phyloP scores from a whole-genome alignment of 2,888 invertebrate genomes.

The Eledona agricola region DNA sequence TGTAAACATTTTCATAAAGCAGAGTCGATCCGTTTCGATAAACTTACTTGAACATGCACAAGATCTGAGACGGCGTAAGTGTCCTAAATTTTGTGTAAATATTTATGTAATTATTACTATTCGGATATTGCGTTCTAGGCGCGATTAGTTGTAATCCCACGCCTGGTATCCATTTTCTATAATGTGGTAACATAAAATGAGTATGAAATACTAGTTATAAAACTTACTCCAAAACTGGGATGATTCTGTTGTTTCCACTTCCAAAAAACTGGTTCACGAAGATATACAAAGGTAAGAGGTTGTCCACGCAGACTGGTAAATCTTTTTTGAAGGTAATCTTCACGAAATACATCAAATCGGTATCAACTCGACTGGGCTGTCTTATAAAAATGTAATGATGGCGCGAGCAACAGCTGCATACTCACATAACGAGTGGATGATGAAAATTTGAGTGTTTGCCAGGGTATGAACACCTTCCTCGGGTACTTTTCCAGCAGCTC shows the following conservation, averaged over 20 bases:
- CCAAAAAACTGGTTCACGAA: constrained; percentile 74
- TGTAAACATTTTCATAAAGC: constrained; percentile 39
- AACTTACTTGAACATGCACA: constrained; percentile 69
- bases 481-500: constrained; percentile 70
- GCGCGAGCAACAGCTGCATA: neutral
- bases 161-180: constrained; percentile 76
- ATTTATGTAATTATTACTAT: constrained; percentile 66
- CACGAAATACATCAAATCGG: constrained; percentile 70
- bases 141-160: constrained; percentile 66
- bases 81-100: constrained; percentile 80
- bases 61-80: constrained; percentile 69
- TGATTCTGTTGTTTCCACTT: constrained; percentile 69
- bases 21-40: neutral
- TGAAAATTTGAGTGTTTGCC: constrained; percentile 59
- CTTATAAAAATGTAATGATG: constrained; percentile 2
- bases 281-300: constrained; percentile 73
- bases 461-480: constrained; percentile 73
- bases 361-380: constrained; percentile 58
- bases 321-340: constrained; percentile 71
- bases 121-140: constrained; percentile 45
- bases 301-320: constrained; percentile 62
- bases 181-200: constrained; percentile 22
- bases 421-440: constrained; percentile 21
- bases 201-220: constrained; percentile 6
- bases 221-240: constrained; percentile 79